These are phyloP conservation scores for Chironomus striatipennis DNA, from an alignment of 1,140 invertebrate genomes.

Conservation along the genomic window DNA sequence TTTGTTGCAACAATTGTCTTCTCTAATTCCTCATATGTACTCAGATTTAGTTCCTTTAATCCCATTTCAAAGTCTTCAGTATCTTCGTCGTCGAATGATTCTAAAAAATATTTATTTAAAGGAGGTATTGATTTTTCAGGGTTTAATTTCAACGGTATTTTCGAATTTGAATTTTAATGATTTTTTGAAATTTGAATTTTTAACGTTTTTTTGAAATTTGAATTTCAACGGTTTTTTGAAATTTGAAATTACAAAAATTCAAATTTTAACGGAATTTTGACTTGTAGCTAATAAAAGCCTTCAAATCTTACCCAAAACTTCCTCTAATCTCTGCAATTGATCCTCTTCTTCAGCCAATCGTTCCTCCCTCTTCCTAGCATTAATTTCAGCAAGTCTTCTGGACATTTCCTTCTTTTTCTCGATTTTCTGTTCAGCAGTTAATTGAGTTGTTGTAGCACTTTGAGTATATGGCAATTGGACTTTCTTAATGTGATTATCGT, in stretches of 20 bases:
- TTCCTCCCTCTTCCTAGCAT: slow-evolving; percentile 76
- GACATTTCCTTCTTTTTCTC: slow-evolving; percentile 78
- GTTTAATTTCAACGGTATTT: too few species aligned
- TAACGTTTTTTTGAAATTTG: too few species aligned
- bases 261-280: too few species aligned
- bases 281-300: too few species aligned
- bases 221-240: too few species aligned
- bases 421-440: slow-evolving; percentile 71
- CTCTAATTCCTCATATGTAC: slow-evolving; percentile 46
- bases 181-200: too few species aligned
- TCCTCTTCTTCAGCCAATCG: slow-evolving; percentile 81
- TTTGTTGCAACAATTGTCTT: slow-evolving; percentile 67
- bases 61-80: slow-evolving; percentile 42
- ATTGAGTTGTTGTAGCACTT: slow-evolving; percentile 42
- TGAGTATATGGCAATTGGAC: slow-evolving; percentile 75
- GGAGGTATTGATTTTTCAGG: too few species aligned
- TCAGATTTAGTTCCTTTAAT: slow-evolving; percentile 49
- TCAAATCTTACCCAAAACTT: slow-evolving; percentile 44
- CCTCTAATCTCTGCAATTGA: slow-evolving; percentile 65
- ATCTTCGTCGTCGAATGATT: slow-evolving; percentile 29
- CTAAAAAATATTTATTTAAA: too few species aligned
- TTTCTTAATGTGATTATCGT: slow-evolving; percentile 72
- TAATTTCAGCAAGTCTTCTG: slow-evolving; percentile 70
- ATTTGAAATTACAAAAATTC: too few species aligned
- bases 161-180: too few species aligned